phyloP scores from a whole-genome alignment of 2,888 invertebrate genomes.

The Xestia rhomboidea region DNA sequence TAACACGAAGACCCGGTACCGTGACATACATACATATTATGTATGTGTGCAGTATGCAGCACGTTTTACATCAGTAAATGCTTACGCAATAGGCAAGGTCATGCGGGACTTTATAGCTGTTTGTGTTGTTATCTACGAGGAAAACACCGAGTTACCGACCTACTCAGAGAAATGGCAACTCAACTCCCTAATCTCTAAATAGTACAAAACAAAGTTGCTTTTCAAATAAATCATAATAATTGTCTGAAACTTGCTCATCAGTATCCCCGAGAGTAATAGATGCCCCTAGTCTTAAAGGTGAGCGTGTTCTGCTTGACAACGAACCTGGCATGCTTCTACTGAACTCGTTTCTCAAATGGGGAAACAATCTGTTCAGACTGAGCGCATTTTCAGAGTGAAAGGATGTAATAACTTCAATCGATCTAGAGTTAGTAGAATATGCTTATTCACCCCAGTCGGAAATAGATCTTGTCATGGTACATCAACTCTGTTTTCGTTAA shows the following conservation, averaged over 20 bases:
- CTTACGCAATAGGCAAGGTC: constrained; percentile 16
- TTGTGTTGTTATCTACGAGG: background rate
- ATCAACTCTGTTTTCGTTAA: background rate
- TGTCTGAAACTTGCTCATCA: constrained; percentile 81
- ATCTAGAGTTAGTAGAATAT: constrained; percentile 75
- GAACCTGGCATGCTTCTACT: constrained; percentile 87
- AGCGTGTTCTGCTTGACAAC: constrained; percentile 78
- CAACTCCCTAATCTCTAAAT: background rate
- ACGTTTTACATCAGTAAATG: background rate
- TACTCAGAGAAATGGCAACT: background rate
- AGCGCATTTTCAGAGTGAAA: constrained; percentile 90
- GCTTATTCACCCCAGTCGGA: background rate
- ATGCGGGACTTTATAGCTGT: background rate
- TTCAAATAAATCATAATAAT: background rate
- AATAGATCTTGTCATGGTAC: background rate
- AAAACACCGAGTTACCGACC: background rate
- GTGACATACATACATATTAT: background rate
- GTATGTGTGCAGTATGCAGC: background rate
- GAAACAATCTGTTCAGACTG: constrained; percentile 92
- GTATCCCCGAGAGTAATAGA: background rate
- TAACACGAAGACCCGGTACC: background rate
- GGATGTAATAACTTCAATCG: constrained; percentile 91
- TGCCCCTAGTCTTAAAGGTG: constrained; percentile 56
- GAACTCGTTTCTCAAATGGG: constrained; percentile 90
- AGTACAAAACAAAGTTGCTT: background rate